Evolutionary conservation across 2,113 vertebrate species (phyloP).

Genomic region (Holacanthus passer): DNA sequence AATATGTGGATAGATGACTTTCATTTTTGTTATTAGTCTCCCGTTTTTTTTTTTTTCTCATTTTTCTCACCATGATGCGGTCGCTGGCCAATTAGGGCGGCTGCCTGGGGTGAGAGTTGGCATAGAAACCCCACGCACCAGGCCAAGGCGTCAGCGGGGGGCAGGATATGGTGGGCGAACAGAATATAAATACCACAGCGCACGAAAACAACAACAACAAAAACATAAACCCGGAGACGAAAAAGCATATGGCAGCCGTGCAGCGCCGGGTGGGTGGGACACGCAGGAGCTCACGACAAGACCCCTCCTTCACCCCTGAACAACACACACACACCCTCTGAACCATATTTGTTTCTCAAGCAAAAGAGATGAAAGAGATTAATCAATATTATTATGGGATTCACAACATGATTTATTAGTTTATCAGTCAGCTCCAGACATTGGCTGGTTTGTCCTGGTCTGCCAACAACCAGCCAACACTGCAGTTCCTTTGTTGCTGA

Average conservation of each 20-base stretch:
- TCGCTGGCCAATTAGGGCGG: conserved; percentile 51
- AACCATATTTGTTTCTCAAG: not conserved
- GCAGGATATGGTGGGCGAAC: conserved; percentile 54
- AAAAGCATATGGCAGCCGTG: conserved; percentile 58
- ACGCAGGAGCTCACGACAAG: not conserved
- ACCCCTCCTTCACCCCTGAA: not conserved
- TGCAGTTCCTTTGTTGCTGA: not conserved
- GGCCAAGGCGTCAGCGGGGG: conserved; percentile 57
- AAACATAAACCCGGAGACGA: conserved; percentile 27
- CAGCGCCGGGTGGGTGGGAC: conserved; percentile 23
- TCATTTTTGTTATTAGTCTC: not conserved
- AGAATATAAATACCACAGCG: conserved; percentile 36
- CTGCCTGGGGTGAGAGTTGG: conserved; percentile 54
- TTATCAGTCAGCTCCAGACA: not conserved
- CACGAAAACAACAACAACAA: conserved; percentile 52
- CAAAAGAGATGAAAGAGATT: not conserved
- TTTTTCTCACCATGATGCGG: conserved; percentile 15
- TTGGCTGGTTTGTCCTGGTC: not conserved
- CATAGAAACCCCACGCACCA: conserved; percentile 47
- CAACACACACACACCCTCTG: not conserved
- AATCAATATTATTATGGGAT: not conserved
- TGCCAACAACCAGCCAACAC: not conserved
- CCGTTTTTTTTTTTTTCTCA: not conserved
- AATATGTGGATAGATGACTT: not conserved
- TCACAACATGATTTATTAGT: not conserved